Conservation (phyloP, 2,113 vertebrate genomes). For the Lepus europaeus region DNA sequence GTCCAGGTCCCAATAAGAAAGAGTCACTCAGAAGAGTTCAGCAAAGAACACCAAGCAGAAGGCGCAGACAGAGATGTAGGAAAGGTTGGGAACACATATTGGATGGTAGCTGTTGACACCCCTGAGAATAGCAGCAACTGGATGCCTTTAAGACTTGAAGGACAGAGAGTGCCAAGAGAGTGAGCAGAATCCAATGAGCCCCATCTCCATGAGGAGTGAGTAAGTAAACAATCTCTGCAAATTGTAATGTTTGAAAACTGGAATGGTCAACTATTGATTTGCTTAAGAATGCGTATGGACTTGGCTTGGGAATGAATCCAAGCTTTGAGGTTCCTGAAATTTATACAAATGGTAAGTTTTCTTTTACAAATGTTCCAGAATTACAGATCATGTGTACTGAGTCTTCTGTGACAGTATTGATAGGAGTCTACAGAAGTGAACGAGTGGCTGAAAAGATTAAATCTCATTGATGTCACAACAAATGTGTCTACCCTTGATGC, state of each 20-base stretch:
- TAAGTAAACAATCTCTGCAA: background rate
- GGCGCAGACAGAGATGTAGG: background rate
- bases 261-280: background rate
- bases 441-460: background rate
- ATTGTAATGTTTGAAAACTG: background rate
- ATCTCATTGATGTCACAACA: background rate
- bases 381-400: background rate
- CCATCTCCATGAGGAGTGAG: background rate
- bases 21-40: background rate
- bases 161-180: background rate
- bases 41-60: background rate
- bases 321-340: background rate
- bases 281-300: background rate
- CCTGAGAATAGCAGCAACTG: background rate
- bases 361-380: background rate
- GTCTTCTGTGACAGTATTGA: background rate
- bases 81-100: background rate
- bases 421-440: background rate
- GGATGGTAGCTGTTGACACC: background rate
- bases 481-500: background rate
- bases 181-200: background rate
- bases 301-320: background rate
- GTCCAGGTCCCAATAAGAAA: background rate
- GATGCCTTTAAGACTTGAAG: background rate
- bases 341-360: background rate